These are phyloP conservation scores for Euwallacea similis DNA, from an alignment of 1,140 invertebrate species.

Conservation along the genomic window DNA sequence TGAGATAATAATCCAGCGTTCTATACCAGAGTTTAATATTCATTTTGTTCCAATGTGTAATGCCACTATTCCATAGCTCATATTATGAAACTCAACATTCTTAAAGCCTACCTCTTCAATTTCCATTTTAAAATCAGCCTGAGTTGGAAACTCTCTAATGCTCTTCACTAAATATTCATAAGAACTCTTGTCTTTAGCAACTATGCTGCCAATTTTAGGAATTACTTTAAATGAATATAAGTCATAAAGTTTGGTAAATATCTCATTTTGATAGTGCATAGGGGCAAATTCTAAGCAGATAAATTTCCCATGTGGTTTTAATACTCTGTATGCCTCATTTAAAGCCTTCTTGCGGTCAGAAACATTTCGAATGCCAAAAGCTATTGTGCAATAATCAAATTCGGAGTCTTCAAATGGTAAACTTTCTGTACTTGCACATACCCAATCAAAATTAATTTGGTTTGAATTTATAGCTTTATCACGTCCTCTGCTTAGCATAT, in stretches of 20 bases:
- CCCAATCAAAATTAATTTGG: background rate
- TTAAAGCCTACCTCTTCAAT: too few species aligned
- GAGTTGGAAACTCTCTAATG: slow-evolving; percentile 93
- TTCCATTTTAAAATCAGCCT: too few species aligned
- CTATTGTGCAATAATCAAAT: slow-evolving; percentile 95
- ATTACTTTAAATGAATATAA: background rate
- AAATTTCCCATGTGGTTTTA: background rate
- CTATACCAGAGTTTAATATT: too few species aligned
- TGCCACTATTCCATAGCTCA: too few species aligned
- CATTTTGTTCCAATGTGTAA: too few species aligned
- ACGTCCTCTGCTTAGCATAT: too few species aligned
- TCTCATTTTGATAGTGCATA: background rate
- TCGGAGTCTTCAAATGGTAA: slow-evolving; percentile 76
- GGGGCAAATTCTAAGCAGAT: background rate
- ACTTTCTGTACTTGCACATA: slow-evolving; percentile 60
- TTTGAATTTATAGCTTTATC: too few species aligned
- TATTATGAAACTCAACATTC: too few species aligned
- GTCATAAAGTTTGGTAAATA: background rate
- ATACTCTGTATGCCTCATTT: slow-evolving; percentile 67
- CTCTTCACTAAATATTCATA: slow-evolving; percentile 98
- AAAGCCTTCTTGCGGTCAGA: slow-evolving; percentile 90
- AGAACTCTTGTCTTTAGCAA: slow-evolving; percentile 93
- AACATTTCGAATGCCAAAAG: slow-evolving; percentile 96
- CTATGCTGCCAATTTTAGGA: slow-evolving; percentile 53
- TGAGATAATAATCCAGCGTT: too few species aligned